Percentiles rank a stretch among this genome's conserved stretches.
These are phyloP conservation scores for Sternarchorhynchus goeldii DNA, from an alignment of 2,797 vertebrate genomes.

Conservation along the genomic window DNA sequence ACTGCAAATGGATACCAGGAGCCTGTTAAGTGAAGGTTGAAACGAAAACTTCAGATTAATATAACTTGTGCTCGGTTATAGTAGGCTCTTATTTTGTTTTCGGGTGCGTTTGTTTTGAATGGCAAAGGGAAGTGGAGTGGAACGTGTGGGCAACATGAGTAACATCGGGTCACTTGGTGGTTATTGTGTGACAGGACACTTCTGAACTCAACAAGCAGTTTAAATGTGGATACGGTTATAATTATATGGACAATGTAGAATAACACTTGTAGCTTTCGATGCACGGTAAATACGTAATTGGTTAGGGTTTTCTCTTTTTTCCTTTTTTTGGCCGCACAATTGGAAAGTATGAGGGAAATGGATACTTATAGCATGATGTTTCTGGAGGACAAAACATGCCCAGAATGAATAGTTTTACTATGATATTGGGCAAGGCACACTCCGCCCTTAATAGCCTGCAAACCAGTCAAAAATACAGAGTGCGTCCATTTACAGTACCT, in stretches of 20 bases:
- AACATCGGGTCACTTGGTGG: slow-evolving; percentile 17
- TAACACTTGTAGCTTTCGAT: too few relatives aligned
- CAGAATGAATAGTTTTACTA: too few relatives aligned
- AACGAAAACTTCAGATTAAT: neutral
- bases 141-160: slow-evolving; percentile 52
- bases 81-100: neutral
- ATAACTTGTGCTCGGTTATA: neutral
- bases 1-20: neutral
- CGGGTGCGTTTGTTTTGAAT: slow-evolving; percentile 51
- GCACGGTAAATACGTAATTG: too few relatives aligned
- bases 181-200: neutral
- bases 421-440: too few relatives aligned
- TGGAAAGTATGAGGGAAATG: too few relatives aligned
- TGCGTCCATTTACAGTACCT: neutral
- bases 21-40: neutral
- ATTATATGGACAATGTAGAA: too few relatives aligned
- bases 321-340: too few relatives aligned
- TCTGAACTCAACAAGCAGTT: neutral
- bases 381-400: too few relatives aligned
- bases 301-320: too few relatives aligned
- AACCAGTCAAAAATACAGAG: neutral
- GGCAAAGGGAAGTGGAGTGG: slow-evolving; percentile 46
- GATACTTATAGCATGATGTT: too few relatives aligned
- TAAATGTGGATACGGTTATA: neutral
- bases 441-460: too few relatives aligned